Evolutionary conservation across 2,113 vertebrate genomes (phyloP).

Genomic region (Gyps fulvus): DNA sequence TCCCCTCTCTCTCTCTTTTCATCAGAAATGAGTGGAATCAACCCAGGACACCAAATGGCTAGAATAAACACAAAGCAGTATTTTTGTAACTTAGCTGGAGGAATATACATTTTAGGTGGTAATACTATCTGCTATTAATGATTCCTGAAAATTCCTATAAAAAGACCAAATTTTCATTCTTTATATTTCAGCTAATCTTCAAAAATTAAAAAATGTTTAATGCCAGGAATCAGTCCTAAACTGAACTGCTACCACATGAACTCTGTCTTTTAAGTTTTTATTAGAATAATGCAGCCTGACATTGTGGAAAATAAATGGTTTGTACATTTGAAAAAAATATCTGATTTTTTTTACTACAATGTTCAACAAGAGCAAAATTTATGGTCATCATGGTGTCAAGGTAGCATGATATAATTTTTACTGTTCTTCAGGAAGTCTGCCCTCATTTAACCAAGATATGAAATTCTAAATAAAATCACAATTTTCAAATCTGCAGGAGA

Average conservation of each 20-base stretch:
- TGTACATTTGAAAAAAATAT: background rate
- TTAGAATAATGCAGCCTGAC: background rate
- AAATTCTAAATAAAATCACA: background rate
- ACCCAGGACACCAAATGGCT: background rate
- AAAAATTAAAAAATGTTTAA: background rate
- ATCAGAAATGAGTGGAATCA: background rate
- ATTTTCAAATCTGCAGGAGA: background rate
- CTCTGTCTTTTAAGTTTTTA: background rate
- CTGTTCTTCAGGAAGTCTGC: background rate
- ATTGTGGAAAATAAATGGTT: background rate
- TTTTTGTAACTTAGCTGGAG: background rate
- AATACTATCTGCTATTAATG: background rate
- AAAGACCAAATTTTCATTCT: background rate
- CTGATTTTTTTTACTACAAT: background rate
- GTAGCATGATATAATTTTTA: background rate
- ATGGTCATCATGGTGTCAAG: background rate
- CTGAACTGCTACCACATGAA: background rate
- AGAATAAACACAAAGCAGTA: fast-evolving
- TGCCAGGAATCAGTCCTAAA: background rate
- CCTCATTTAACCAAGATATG: background rate
- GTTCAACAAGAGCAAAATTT: background rate
- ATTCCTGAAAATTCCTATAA: background rate
- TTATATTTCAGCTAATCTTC: background rate
- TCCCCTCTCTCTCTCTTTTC: background rate
- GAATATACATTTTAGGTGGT: background rate